Evolutionary conservation across 1,140 invertebrate genomes (phyloP).

Genomic region (Diplogasteroides magnus): DNA sequence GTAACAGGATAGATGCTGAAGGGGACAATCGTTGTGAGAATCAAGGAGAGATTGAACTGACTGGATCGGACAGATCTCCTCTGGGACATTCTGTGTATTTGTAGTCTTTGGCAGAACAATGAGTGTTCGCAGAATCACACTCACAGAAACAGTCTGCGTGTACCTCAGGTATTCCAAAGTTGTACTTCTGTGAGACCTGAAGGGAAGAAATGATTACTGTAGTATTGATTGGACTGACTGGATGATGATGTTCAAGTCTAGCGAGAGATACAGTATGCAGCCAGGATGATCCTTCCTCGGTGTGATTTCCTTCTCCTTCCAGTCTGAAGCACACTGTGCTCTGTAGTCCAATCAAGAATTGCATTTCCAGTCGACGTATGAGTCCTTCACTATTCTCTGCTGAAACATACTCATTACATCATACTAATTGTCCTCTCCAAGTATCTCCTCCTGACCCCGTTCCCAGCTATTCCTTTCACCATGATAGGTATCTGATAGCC

Average conservation of each 20-base stretch:
- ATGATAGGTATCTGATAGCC: too few relatives aligned
- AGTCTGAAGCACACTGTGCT: slow-evolving; percentile 33
- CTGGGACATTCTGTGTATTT: slow-evolving; percentile 27
- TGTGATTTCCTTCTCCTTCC: slow-evolving; percentile 9
- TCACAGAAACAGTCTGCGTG: slow-evolving; percentile 30
- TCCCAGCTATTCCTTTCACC: too few relatives aligned
- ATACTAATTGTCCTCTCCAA: too few relatives aligned
- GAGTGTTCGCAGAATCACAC: slow-evolving; percentile 17
- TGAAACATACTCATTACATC: too few relatives aligned
- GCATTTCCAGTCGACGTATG: slow-evolving; percentile 22
- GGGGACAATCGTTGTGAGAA: slow-evolving; percentile 6
- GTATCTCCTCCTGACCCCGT: too few relatives aligned
- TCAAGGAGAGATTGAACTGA: slow-evolving; percentile 3
- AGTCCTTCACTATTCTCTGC: too few relatives aligned
- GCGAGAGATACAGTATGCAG: slow-evolving; percentile 27
- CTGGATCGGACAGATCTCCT: slow-evolving; percentile 8
- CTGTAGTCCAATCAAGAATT: slow-evolving; percentile 32
- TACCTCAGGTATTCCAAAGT: slow-evolving; percentile 33
- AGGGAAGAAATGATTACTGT: not conserved
- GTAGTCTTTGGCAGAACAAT: slow-evolving; percentile 24
- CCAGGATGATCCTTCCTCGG: slow-evolving; percentile 12
- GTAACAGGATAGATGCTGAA: slow-evolving; percentile 21
- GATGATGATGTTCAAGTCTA: slow-evolving; percentile 34
- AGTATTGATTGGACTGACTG: slow-evolving; percentile 13
- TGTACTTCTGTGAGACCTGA: slow-evolving; percentile 30